A percentile compares a stretch with the other conserved stretches of the same genome.
Conservation (phyloP, 2,888 invertebrate genomes). For the Hirtodrosophila duncani region DNA sequence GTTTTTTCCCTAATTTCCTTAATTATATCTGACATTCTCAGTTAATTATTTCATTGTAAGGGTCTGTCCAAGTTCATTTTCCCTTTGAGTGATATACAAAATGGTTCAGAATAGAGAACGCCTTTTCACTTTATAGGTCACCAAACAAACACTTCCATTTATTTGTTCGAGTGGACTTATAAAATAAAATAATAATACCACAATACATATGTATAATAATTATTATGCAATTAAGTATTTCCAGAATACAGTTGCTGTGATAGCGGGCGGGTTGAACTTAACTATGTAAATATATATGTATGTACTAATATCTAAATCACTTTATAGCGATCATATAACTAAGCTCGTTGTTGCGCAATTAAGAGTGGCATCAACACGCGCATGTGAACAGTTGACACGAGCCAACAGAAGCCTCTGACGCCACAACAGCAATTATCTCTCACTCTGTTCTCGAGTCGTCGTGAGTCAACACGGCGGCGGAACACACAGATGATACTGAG, state of each 20-base stretch:
- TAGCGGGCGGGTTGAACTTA: conserved; percentile 24
- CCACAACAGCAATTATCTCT: conserved; percentile 8
- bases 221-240: conserved; percentile 33
- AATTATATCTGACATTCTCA: no score
- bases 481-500: no score
- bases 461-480: conserved; percentile 15
- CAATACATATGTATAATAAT: conserved; percentile 5
- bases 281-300: neutral
- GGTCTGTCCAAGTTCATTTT: no score
- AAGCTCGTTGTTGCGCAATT: neutral
- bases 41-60: no score
- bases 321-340: conserved; percentile 15
- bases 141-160: no score
- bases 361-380: conserved; percentile 13
- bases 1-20: no score
- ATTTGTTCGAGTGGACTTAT: neutral
- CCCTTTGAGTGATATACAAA: no score
- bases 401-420: conserved; percentile 5
- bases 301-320: conserved; percentile 14
- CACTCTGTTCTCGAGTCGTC: neutral
- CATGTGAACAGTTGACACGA: conserved; percentile 11
- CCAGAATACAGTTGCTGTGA: conserved; percentile 21
- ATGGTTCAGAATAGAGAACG: no score
- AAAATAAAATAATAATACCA: neutral
- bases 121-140: no score